phyloP scores from a whole-genome alignment of 2,113 vertebrate genomes.

The Gnathonemus echidnorhynchus region DNA sequence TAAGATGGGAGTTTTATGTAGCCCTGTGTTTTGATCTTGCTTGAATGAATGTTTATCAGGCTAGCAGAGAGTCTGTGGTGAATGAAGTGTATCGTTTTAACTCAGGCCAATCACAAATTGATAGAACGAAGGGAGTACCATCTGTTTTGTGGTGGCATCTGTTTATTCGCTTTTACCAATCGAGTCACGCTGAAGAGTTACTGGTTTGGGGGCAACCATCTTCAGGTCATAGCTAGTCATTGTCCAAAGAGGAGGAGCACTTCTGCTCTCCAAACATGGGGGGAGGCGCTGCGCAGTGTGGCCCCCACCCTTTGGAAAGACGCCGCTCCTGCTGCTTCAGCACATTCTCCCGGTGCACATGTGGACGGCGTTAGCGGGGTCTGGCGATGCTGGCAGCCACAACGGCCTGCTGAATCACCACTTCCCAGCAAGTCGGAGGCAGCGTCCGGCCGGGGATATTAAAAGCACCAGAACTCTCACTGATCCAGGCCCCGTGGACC shows the following conservation, averaged over 20 bases:
- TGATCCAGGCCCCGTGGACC: not conserved
- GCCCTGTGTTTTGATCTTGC: not conserved
- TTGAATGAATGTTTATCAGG: not conserved
- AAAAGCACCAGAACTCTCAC: not conserved
- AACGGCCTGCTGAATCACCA: constrained; percentile 4
- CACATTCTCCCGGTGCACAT: constrained; percentile 12
- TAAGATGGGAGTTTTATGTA: not conserved
- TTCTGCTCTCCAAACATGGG: not conserved
- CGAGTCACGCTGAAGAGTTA: not conserved
- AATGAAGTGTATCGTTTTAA: not conserved
- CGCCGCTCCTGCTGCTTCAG: constrained; percentile 14
- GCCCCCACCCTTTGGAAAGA: not conserved
- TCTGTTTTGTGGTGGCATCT: not conserved
- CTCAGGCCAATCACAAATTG: not conserved
- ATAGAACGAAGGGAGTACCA: not conserved
- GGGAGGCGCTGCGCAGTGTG: not conserved
- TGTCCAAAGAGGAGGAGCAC: not conserved
- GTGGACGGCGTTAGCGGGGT: constrained; percentile 18
- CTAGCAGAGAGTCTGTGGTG: not conserved
- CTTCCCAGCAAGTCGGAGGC: constrained; percentile 13
- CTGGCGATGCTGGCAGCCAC: not conserved
- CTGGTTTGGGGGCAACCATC: not conserved
- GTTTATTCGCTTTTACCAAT: not conserved
- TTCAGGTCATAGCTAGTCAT: not conserved
- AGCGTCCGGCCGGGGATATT: constrained; percentile 14